Base-by-base conservation (phyloP, 2,888 invertebrate genomes). In the Meganola albula region DNA sequence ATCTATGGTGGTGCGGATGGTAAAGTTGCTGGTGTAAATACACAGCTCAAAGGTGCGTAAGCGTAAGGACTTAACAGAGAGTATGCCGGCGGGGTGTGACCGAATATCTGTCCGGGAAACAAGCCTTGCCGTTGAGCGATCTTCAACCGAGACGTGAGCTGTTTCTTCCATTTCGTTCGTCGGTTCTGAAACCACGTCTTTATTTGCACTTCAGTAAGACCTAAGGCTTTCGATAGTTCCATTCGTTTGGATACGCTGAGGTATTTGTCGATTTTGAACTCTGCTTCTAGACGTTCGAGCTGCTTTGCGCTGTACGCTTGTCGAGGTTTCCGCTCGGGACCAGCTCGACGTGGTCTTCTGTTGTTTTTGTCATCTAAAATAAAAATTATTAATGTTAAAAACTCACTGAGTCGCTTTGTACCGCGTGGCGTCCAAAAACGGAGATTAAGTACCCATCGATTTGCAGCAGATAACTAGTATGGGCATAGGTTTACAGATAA, bases 181-280 rank as follows among this genome's bases (percentile, higher is more conserved):
- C 98, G 88, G 68, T 98, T 97, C 75, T 97, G 96, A 69, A 97
- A 97, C 97, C 97, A 97, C 0, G 97, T 97, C 72, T 98, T 98
- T 49, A 98, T 97, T 80, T 98, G 97, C 0, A 97, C 97, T 79
- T 98, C 97, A 0, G 97, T 97, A 24, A 98, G 87, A 48, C 91
- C 93, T 16, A 98, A 75, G 0, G 92, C 92, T 71, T 96, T 95
- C 1, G 97, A 97, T 3, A 98, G 85, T 57, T 98, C 97, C 92
- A 97, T 93, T 31, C 98, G 87, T 72, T 98, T 98, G 60, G 94
- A 96, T 1, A 98, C 98, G 74, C 97, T 97, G 32, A 98, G 87
- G 73, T 98, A 98, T 73, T 98, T 98, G 85, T 98, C 98, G 31
- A 93, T 88, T 87, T 97, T 97, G 75, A 98, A 98, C 79, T 98